phyloP scores from a whole-genome alignment of 2,888 invertebrate genomes.

The Clitarchus hookeri region DNA sequence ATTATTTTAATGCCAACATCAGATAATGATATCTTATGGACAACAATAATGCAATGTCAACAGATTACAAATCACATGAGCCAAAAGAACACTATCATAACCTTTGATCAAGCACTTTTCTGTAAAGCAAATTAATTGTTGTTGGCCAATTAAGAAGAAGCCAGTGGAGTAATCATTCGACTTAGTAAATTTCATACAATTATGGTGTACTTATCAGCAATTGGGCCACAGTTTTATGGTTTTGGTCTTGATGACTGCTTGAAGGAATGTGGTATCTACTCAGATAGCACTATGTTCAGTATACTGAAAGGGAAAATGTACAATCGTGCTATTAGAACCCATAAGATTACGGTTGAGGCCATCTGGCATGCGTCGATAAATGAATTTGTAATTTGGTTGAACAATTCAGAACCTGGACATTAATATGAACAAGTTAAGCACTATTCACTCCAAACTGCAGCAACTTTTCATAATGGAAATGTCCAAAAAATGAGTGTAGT shows the following conservation, averaged over 20 bases:
- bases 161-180: not conserved
- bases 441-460: constrained; percentile 15
- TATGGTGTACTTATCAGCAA: not conserved
- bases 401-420: not conserved
- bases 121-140: constrained; percentile 2
- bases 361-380: constrained; percentile 11
- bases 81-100: not conserved
- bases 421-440: not conserved
- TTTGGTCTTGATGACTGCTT: not conserved
- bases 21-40: not conserved
- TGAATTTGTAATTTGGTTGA: not conserved
- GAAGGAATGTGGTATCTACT: not conserved
- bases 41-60: constrained; percentile 20
- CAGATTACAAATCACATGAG: not conserved
- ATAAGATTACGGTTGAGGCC: not conserved
- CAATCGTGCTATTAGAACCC: not conserved
- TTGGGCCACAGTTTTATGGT: constrained; percentile 2
- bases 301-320: constrained; percentile 3
- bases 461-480: not conserved
- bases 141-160: not conserved
- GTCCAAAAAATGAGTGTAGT: not conserved
- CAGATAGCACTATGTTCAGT: not conserved
- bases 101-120: not conserved
- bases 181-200: not conserved
- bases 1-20: constrained; percentile 11